phyloP scores from a whole-genome alignment of 2,797 vertebrate genomes.

The Enteromius unitaeniatus region DNA sequence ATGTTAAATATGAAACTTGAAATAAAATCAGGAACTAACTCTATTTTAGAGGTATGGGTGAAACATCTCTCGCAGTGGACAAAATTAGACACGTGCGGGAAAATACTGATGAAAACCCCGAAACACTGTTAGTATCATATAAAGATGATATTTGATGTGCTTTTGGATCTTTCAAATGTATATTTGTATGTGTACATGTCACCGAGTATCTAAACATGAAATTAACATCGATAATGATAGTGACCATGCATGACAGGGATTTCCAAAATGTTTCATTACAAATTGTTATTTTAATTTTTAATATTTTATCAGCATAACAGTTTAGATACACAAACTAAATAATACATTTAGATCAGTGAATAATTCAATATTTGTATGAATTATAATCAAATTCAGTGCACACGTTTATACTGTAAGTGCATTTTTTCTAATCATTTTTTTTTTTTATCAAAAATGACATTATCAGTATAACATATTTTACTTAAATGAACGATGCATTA shows the following conservation, averaged over 20 bases:
- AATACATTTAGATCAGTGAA: background rate
- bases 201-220: background rate
- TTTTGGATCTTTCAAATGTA: background rate
- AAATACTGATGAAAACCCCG: slow-evolving; percentile 31
- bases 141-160: background rate
- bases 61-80: slow-evolving; percentile 29
- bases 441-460: background rate
- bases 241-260: no score
- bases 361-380: background rate
- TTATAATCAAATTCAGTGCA: background rate
- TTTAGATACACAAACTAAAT: background rate
- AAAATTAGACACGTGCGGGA: slow-evolving; percentile 42
- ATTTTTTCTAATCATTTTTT: background rate
- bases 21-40: slow-evolving; percentile 59
- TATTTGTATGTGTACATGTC: background rate
- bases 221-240: no score
- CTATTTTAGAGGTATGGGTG: slow-evolving; percentile 32
- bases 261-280: no score
- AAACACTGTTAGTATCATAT: background rate
- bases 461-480: background rate
- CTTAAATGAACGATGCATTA: background rate
- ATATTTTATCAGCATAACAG: background rate
- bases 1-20: slow-evolving; percentile 38
- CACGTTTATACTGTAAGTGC: background rate
- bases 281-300: no score